Evolutionary conservation across 2,888 invertebrate genomes (phyloP).

Genomic region (Pantelozetes paolii): DNA sequence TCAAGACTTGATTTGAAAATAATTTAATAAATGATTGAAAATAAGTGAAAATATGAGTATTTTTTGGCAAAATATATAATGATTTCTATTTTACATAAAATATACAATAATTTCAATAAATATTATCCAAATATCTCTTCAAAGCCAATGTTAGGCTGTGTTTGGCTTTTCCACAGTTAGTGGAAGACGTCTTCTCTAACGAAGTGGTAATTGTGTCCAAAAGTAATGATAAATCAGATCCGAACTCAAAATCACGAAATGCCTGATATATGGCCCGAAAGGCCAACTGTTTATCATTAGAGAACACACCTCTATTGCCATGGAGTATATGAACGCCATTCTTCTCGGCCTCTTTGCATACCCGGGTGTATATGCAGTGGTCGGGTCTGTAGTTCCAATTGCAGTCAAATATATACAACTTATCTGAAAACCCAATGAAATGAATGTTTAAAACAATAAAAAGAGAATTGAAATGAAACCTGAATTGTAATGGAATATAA

Average conservation of each 20-base stretch:
- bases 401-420: slow-evolving; percentile 73
- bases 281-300: slow-evolving; percentile 72
- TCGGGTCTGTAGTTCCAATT: slow-evolving; percentile 88
- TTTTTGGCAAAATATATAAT: too few relatives aligned
- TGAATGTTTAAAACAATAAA: slow-evolving; percentile 32
- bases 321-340: slow-evolving; percentile 78
- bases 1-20: too few relatives aligned
- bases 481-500: slow-evolving; percentile 78
- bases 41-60: neutral
- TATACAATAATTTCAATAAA: neutral
- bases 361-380: slow-evolving; percentile 91
- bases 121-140: neutral
- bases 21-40: too few relatives aligned
- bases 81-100: neutral
- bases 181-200: neutral
- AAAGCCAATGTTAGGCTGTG: slow-evolving; percentile 21
- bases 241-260: slow-evolving; percentile 58
- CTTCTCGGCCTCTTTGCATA: slow-evolving; percentile 67
- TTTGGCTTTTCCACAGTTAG: slow-evolving; percentile 32
- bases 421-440: slow-evolving; percentile 57
- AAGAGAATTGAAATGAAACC: slow-evolving; percentile 54
- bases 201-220: neutral
- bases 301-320: slow-evolving; percentile 77
- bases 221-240: neutral
- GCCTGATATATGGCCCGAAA: slow-evolving; percentile 69